phyloP scores from a whole-genome alignment of 2,797 vertebrate genomes.

The Coreius guichenoti region DNA sequence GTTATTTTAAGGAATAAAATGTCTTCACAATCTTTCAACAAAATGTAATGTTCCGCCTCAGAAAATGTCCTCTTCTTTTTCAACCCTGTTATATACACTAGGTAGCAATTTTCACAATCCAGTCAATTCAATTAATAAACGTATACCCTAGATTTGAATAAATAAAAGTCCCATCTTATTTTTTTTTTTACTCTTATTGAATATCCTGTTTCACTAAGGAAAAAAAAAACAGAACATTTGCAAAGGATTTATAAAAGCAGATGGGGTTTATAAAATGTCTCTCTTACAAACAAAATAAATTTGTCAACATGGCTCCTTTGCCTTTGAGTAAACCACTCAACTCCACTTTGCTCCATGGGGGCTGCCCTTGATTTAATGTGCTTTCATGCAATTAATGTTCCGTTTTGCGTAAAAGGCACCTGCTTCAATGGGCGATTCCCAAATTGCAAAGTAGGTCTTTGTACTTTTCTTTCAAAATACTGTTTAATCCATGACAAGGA shows the following conservation, averaged over 20 bases:
- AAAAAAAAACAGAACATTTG: neutral
- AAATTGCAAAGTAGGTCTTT: slow-evolving; percentile 14
- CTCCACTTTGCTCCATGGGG: slow-evolving; percentile 12
- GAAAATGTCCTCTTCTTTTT: too few species aligned
- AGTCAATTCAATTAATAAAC: neutral
- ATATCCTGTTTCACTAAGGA: neutral
- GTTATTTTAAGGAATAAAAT: too few species aligned
- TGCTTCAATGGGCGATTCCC: slow-evolving; percentile 14
- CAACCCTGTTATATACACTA: too few species aligned
- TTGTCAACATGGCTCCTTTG: slow-evolving; percentile 12
- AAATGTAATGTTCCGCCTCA: too few species aligned
- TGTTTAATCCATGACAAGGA: slow-evolving; percentile 37
- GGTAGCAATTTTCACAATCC: too few species aligned
- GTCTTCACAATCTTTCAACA: too few species aligned
- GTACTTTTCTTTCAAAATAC: slow-evolving; percentile 29
- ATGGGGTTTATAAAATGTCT: slow-evolving; percentile 5
- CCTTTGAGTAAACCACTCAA: slow-evolving; percentile 26
- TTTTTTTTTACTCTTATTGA: neutral
- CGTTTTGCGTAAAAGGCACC: slow-evolving; percentile 38
- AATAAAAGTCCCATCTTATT: neutral
- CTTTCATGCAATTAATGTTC: slow-evolving; percentile 35
- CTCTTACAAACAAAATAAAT: slow-evolving; percentile 9
- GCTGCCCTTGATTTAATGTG: slow-evolving; percentile 35
- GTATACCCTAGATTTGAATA: neutral
- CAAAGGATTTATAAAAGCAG: neutral